Evolutionary conservation across 2,797 vertebrate genomes (phyloP), one percentile per base, ranked within the genome.

Genomic region (Telmatherina bonti): DNA sequence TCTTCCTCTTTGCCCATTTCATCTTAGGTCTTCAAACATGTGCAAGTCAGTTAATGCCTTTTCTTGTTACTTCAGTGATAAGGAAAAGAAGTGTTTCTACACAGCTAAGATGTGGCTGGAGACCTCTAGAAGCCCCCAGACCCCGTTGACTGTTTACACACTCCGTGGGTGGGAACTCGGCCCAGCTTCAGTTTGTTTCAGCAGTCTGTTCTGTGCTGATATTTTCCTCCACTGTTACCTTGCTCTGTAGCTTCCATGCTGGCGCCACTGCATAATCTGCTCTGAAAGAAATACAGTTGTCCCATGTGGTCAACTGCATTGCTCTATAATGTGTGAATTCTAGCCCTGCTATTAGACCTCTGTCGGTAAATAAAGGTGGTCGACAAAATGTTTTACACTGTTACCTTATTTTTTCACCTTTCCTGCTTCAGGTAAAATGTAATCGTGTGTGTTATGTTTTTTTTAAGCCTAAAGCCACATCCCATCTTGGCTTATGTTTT

Each of bases 341-440:
- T 76, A 92, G 91, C 93, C 94, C 95, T 95, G 95, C 94, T 95
- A 94, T 94, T 92, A 73, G 91, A 91, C 92, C 93, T 94, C 93
- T 93, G 92, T 95, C 93, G 89, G 91, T 94, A 93, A 95, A 94
- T 95, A 94, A 95, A 95, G 94, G 84, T 93, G 92, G 93, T 95
- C 93, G 89, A 92, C 93, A 93, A 87, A 94, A 85, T 79, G 74
- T 81, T 81, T 88, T 89, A 88, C 89, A 79, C 72, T 85, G 91
- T 92, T 81, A 41, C 57, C 75, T 52, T 53, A 2, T 89, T 87
- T 67, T 69, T 12, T 49, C 10, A 0, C 74, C 4, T n/a, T 6
- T 0, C 0, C 41, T 12, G 2, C 6, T 49, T 30, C 35, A 30
- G 2, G 1, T 38, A 16, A 26, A 20, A 61, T 49, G 0, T 5